Percentiles rank a stretch among this genome's conserved stretches.
These are phyloP conservation scores for Meloidogyne chitwoodi DNA, from an alignment of 1,140 invertebrate genomes.

Conservation along the genomic window DNA sequence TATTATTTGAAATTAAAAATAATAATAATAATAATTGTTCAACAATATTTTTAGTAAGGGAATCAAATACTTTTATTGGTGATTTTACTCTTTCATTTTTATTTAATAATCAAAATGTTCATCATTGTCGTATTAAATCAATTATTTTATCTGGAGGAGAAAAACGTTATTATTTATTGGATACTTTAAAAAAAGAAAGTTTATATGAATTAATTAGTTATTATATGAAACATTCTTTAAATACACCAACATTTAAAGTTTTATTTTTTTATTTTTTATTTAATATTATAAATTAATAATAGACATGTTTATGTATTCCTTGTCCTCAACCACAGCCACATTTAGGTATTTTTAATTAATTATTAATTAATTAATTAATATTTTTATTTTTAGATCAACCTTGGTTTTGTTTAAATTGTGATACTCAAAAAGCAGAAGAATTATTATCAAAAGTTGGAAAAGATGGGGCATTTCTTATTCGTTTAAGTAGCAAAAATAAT, in stretches of 20 bases:
- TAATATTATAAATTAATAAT: not conserved
- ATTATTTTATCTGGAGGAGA: slow-evolving; percentile 32
- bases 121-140: slow-evolving; percentile 50
- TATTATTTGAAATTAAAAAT: slow-evolving; percentile 36
- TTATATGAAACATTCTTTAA: slow-evolving; percentile 51
- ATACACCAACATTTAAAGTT: slow-evolving; percentile 47
- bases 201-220: slow-evolving; percentile 59
- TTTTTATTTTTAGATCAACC: slow-evolving; percentile 26
- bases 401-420: slow-evolving; percentile 50
- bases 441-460: slow-evolving; percentile 47
- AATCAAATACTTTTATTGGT: slow-evolving; percentile 57
- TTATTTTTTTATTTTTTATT: not conserved
- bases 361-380: no score
- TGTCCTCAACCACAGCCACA: slow-evolving; percentile 59
- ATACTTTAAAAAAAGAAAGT: slow-evolving; percentile 53
- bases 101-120: slow-evolving; percentile 38
- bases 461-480: slow-evolving; percentile 55
- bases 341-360: slow-evolving; percentile 12
- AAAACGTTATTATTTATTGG: slow-evolving; percentile 56
- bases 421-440: slow-evolving; percentile 54
- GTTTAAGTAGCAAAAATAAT: slow-evolving; percentile 52
- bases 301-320: slow-evolving; percentile 39
- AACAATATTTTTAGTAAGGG: slow-evolving; percentile 52
- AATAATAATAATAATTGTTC: slow-evolving; percentile 38
- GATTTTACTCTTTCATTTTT: slow-evolving; percentile 58